Base-by-base conservation (phyloP, 2,113 vertebrate genomes). In the Athene noctua region DNA sequence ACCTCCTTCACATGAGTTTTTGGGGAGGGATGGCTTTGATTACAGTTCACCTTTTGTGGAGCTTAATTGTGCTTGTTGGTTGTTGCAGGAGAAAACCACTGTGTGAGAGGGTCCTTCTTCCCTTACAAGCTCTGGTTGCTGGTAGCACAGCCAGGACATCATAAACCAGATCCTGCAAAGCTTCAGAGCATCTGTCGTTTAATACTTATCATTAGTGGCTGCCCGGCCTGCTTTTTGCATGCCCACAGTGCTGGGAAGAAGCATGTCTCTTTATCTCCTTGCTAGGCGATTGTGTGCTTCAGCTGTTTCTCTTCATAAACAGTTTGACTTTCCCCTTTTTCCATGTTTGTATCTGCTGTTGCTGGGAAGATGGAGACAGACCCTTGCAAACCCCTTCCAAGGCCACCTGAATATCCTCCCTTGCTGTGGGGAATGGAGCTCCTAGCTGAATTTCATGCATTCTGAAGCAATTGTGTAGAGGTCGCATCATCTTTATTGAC, bases 381-480 rank as follows among this genome's bases (percentile, higher is more conserved):
- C 5, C 47, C 68, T 38, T 61, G 42, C 34, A 73, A 40, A 8
- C 5, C 22, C 32, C n/a, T 20, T 70, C 17, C 68, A 79, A 71
- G 62, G 54, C 79, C 90, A 94, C 90, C 81, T 82, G 80, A 90
- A 51, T 78, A 70, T 68, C 55, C 55, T 94, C 47, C 67, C 58
- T 80, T 58, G 84, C 94, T 86, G 71, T 62, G 67, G 74, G 51
- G 51, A 96, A 66, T 12, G 40, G 82, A 91, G 93, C 63, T 95
- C 71, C 73, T 5, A 47, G 90, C 78, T 92, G 92, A 67, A 94
- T 94, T 97, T 96, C 90, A 91, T 91, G 88, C 86, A 91, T 92
- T 78, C 91, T 49, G 79, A 75, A 97, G 94, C 82, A 90, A 86
- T 83, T 95, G 59, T 49, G 54, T 86, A 65, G 80, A 55, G 65